These are phyloP conservation scores for Hippocampus zosterae DNA, from an alignment of 2,113 vertebrate genomes.

Conservation along the genomic window DNA sequence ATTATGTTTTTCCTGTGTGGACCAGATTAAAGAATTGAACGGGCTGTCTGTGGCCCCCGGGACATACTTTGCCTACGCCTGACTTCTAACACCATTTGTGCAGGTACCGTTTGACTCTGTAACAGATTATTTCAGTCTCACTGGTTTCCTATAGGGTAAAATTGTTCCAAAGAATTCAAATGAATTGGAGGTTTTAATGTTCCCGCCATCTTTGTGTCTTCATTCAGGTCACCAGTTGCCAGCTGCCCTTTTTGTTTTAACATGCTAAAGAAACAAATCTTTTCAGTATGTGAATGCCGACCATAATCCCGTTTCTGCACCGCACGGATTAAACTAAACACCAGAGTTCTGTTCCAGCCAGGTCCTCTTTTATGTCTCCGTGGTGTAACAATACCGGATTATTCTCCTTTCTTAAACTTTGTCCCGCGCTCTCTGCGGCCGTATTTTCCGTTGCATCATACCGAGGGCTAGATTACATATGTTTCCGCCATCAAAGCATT, in stretches of 20 bases:
- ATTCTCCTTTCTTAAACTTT: constrained; percentile 29
- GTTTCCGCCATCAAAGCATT: constrained; percentile 64
- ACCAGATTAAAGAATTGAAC: neutral
- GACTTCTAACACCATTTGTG: neutral
- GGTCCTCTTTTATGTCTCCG: constrained; percentile 29
- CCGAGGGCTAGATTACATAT: constrained; percentile 52
- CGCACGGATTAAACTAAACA: constrained; percentile 21
- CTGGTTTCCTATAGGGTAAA: neutral
- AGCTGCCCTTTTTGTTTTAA: constrained; percentile 5
- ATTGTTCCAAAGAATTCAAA: neutral
- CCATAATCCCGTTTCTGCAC: constrained; percentile 39
- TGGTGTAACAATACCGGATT: constrained; percentile 21
- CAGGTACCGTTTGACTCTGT: neutral
- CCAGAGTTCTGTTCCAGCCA: constrained; percentile 16
- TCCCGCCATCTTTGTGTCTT: neutral
- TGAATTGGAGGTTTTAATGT: neutral
- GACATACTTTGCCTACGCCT: too few species aligned
- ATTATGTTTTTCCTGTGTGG: neutral
- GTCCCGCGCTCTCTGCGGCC: constrained; percentile 1
- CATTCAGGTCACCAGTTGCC: neutral
- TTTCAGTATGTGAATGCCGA: constrained; percentile 21
- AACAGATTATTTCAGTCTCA: neutral
- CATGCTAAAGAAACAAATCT: neutral
- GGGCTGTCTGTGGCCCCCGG: neutral
- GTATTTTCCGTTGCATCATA: constrained; percentile 54